A percentile compares a stretch with the other conserved stretches of the same genome.
Conservation (phyloP, 1,140 invertebrate species). For the Calephelis virginiensis region DNA sequence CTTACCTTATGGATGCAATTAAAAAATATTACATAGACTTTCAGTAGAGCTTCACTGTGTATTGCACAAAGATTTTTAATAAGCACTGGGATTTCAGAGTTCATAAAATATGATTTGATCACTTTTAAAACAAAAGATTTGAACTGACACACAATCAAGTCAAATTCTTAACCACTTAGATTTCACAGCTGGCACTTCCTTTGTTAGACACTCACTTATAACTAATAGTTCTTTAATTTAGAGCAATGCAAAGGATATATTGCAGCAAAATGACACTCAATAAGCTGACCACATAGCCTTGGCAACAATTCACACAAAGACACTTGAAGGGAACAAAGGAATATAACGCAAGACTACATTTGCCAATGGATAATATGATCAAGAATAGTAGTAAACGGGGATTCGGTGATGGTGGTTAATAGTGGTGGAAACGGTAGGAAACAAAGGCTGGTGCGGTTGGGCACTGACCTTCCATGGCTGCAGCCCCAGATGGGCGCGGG, state of each 20-base stretch:
- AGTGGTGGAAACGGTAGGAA: neutral
- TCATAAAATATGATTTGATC: neutral
- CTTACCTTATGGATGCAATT: neutral
- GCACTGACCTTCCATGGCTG: slow-evolving; percentile 58
- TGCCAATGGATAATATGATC: slow-evolving; percentile 1
- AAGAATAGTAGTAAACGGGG: slow-evolving; percentile 3
- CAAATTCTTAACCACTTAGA: slow-evolving; percentile 4
- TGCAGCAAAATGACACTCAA: neutral
- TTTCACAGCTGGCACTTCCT: slow-evolving; percentile 19
- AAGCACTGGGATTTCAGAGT: neutral
- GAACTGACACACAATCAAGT: neutral
- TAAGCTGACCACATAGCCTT: slow-evolving; percentile 24
- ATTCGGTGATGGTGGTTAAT: neutral
- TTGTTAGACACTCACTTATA: slow-evolving; percentile 18
- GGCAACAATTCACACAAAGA: slow-evolving; percentile 22
- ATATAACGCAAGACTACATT: slow-evolving; percentile 24
- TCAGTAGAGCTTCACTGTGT: neutral
- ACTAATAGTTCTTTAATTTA: neutral
- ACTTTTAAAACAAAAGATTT: neutral
- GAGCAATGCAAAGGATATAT: neutral
- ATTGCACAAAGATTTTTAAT: neutral
- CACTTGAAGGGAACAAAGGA: slow-evolving; percentile 35
- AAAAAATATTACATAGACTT: slow-evolving; percentile 6
- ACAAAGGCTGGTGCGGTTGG: slow-evolving; percentile 39
- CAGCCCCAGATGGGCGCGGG: slow-evolving; percentile 34